Base-by-base conservation (phyloP, 2,888 invertebrate genomes). In the Cryptus armator region DNA sequence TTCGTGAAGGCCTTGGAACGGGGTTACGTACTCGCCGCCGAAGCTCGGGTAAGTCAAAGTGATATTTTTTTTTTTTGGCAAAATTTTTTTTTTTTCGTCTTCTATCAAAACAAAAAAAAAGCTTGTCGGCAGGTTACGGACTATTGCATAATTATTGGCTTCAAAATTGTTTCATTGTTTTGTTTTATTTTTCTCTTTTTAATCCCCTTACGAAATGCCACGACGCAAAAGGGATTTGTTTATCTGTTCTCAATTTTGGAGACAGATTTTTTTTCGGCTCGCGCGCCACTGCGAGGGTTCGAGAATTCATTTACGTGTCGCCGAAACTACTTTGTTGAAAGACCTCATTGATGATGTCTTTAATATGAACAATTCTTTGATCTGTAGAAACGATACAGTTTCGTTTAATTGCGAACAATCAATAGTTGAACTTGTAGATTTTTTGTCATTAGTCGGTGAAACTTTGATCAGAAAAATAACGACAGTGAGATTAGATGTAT, bases 21-120 rank as follows among this genome's bases (percentile, higher is more conserved):
- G 95, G 98, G 98, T 92, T 96, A 97, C 95, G 96, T 98, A 92
- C 96, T 98, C 95, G 96, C 98, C 94, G 98, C 98, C 94, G 97
- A 98, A 96, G 97, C 97, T 94, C 96, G 98, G 98, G 98, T 98
- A 96, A 98, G 98, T 96, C 88, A 91, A 16, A 64, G 68, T 70
- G 59, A 80, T 74, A 72, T 78, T 53, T 24, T 24, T 90, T 88
- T 87, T 85, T 89, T 59, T 89, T 89, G 88, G 84, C 89, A 85
- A 24, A 24, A 3, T 24, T 24, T 24, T 87, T 86, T 86, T 80
- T 85, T 86, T 84, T 86, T 83, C 80, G 83, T 81, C 76, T 75
- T 86, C 74, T 81, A 83, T 79, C 62, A 79, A 43, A 37, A 44
- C 81, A 71, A 79, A 84, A 72, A 51, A 81, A 82, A 86, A 88